Percentiles rank a stretch among this genome's conserved stretches.
Conservation (phyloP, 2,113 vertebrate genomes). For the Chunga burmeisteri region DNA sequence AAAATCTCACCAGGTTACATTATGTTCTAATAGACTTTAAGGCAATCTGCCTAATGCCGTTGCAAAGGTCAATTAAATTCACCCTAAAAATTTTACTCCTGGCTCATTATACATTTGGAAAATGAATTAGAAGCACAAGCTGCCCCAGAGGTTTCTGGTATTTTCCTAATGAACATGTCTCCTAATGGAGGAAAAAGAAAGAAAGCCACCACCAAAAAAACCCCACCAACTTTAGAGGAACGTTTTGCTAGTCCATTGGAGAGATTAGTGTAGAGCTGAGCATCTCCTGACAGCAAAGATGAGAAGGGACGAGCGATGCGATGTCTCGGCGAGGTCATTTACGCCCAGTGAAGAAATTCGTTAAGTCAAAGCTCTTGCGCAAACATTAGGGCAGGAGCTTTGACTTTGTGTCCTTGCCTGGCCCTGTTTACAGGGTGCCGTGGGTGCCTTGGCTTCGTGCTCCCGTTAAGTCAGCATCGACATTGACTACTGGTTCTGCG, state of each 20-base stretch:
- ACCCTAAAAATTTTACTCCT: slow-evolving; percentile 81
- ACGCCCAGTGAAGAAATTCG: neutral
- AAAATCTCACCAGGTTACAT: slow-evolving; percentile 75
- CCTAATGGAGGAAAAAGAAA: slow-evolving; percentile 31
- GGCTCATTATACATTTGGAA: slow-evolving; percentile 82
- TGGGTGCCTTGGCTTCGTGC: fast-evolving
- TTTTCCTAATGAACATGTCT: slow-evolving; percentile 78
- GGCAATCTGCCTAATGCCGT: slow-evolving; percentile 79
- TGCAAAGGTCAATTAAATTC: slow-evolving; percentile 86
- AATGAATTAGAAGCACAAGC: slow-evolving; percentile 79
- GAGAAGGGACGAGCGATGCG: neutral
- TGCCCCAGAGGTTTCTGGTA: slow-evolving; percentile 80
- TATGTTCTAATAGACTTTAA: slow-evolving; percentile 77
- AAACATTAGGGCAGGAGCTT: neutral
- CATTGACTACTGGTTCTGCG: fast-evolving
- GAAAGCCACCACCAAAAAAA: neutral
- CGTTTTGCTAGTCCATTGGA: neutral
- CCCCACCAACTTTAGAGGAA: neutral
- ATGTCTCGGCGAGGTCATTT: neutral
- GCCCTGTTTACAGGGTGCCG: neutral
- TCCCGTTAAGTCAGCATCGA: fast-evolving
- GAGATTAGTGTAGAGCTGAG: neutral
- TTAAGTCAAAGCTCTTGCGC: neutral
- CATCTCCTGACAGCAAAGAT: neutral
- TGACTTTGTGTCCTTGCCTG: fast-evolving